Evolutionary conservation across 2,797 vertebrate species (phyloP).

Genomic region (Pseudochirops cupreus): DNA sequence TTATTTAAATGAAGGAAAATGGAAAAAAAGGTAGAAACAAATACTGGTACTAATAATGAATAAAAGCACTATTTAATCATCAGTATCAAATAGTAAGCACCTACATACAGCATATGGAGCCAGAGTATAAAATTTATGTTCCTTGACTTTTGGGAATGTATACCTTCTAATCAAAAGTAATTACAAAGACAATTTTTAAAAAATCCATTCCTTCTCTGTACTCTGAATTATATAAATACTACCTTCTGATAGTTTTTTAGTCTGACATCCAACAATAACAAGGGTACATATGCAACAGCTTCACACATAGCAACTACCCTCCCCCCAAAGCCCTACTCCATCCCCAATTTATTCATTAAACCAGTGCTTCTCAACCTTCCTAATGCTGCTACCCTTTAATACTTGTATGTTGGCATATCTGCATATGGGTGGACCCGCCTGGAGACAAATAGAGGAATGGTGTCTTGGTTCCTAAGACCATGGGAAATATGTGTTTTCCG

Average conservation of each 20-base stretch:
- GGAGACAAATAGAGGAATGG: no score
- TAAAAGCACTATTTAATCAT: background rate
- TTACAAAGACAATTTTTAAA: background rate
- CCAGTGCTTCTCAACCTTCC: background rate
- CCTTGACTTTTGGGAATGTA: conserved; percentile 4
- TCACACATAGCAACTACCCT: background rate
- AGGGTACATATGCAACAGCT: background rate
- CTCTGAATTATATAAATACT: background rate
- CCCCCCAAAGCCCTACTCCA: background rate
- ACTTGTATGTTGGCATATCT: no score
- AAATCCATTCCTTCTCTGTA: background rate
- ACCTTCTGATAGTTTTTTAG: background rate
- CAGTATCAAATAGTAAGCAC: conserved; percentile 26
- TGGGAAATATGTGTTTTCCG: no score
- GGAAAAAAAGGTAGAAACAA: conserved; percentile 78
- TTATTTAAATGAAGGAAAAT: conserved; percentile 76
- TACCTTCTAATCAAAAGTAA: background rate
- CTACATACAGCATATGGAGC: background rate
- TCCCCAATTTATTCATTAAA: conserved; percentile 9
- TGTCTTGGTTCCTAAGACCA: no score
- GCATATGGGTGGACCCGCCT: no score
- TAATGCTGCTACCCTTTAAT: no score
- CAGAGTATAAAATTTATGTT: conserved; percentile 12
- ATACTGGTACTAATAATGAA: conserved; percentile 53
- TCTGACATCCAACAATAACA: background rate